These are phyloP conservation scores for Hirundichthys speculiger DNA, from an alignment of 2,113 vertebrate species.

Conservation along the genomic window DNA sequence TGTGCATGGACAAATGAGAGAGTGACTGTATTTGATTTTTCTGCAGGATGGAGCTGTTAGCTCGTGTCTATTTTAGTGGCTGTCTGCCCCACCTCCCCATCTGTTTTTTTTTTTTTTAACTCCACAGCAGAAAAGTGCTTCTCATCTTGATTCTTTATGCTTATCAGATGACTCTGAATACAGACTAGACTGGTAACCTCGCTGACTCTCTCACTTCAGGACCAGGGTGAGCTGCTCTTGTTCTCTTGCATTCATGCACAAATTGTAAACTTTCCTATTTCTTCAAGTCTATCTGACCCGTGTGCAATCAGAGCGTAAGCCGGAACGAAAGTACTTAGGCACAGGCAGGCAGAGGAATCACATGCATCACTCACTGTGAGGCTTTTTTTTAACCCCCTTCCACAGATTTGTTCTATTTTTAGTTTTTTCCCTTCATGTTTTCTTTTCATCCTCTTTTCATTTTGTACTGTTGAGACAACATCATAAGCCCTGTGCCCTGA, in stretches of 20 bases:
- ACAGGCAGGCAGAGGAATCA: neutral
- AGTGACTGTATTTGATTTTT: slow-evolving; percentile 20
- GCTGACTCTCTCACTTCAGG: slow-evolving; percentile 36
- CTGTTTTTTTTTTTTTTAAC: neutral
- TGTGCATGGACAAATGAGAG: neutral
- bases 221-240: slow-evolving; percentile 49
- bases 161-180: slow-evolving; percentile 1
- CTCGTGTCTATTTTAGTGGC: slow-evolving; percentile 1
- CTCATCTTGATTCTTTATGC: slow-evolving; percentile 2
- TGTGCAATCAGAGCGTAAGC: slow-evolving; percentile 12
- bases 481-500: slow-evolving; percentile 38
- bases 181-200: slow-evolving; percentile 26
- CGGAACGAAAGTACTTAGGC: slow-evolving; percentile 12
- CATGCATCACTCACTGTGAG: neutral
- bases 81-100: slow-evolving; percentile 20
- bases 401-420: neutral
- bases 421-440: neutral
- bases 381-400: neutral
- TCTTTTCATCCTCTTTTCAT: neutral
- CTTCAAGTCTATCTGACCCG: slow-evolving; percentile 20
- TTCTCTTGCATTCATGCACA: slow-evolving; percentile 39
- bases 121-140: neutral
- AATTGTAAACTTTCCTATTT: slow-evolving; percentile 36
- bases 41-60: slow-evolving; percentile 19
- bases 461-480: slow-evolving; percentile 27